These are phyloP conservation scores for Oligia fasciuncula DNA, from an alignment of 2,888 invertebrate genomes.

Conservation along the genomic window DNA sequence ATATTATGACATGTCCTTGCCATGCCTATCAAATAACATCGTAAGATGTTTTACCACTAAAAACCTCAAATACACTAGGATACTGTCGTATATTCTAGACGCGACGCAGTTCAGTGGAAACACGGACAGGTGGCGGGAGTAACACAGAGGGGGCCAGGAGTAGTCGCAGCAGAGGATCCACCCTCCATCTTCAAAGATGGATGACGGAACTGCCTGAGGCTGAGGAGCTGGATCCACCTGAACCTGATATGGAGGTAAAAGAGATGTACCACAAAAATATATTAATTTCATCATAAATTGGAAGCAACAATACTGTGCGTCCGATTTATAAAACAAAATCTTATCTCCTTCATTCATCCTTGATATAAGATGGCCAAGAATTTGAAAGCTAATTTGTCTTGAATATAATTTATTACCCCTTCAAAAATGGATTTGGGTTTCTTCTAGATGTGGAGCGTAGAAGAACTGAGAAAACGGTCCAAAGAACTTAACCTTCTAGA, in stretches of 20 bases:
- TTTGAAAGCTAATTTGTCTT: no score
- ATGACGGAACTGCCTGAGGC: constrained; percentile 94
- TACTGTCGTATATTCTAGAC: constrained; percentile 73
- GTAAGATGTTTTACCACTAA: neutral
- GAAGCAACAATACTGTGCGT: neutral
- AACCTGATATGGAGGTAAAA: constrained; percentile 89
- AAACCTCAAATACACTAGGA: neutral
- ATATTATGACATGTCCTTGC: neutral
- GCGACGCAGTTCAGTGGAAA: constrained; percentile 86
- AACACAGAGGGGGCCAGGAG: constrained; percentile 84
- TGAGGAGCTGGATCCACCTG: constrained; percentile 88
- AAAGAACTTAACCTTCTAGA: constrained; percentile 92
- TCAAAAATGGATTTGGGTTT: neutral
- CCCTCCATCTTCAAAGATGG: constrained; percentile 94
- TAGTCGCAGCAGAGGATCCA: constrained; percentile 92
- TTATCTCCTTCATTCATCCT: neutral
- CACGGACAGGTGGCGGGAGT: constrained; percentile 84
- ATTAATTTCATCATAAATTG: neutral
- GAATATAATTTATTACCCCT: neutral
- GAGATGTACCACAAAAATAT: neutral
- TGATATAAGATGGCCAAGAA: neutral
- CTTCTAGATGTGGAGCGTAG: constrained; percentile 92
- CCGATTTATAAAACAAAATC: neutral
- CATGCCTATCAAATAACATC: neutral
- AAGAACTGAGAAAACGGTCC: constrained; percentile 92